Conservation (phyloP, 1,140 invertebrate genomes). For the Philopotamus ludificatus region DNA sequence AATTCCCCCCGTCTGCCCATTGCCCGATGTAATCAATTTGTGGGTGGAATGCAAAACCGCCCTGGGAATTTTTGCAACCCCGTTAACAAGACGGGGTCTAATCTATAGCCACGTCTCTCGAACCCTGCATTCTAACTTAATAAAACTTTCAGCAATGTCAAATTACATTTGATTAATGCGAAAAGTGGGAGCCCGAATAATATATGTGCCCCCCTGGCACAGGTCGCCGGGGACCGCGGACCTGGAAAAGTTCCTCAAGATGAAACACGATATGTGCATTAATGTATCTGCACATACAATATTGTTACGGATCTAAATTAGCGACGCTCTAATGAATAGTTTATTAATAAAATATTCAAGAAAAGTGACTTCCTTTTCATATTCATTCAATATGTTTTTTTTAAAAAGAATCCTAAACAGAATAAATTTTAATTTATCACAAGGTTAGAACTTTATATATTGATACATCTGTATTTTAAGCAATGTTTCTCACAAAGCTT, state of each 20-base stretch:
- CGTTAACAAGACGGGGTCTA: background rate
- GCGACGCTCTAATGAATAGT: too few species aligned
- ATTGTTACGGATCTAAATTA: too few species aligned
- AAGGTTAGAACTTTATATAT: too few species aligned
- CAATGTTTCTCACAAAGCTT: too few species aligned
- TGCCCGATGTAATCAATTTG: background rate
- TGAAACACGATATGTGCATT: too few species aligned
- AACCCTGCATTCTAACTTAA: conserved; percentile 21
- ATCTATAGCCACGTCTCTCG: background rate
- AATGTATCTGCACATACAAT: too few species aligned
- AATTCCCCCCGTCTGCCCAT: background rate
- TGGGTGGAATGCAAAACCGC: background rate
- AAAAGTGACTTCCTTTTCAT: too few species aligned
- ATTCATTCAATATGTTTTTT: too few species aligned
- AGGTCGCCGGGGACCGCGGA: background rate
- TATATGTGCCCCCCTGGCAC: conserved; percentile 15
- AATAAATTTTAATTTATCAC: background rate
- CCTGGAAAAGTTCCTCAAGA: background rate
- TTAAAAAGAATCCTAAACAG: background rate
- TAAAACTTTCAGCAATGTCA: conserved; percentile 40
- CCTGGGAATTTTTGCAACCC: background rate
- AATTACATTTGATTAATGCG: conserved; percentile 40
- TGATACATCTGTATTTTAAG: too few species aligned
- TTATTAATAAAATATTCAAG: too few species aligned
- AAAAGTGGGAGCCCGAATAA: conserved; percentile 35